These are phyloP conservation scores for Congeria kusceri DNA, from an alignment of 2,888 invertebrate species.

Conservation along the genomic window DNA sequence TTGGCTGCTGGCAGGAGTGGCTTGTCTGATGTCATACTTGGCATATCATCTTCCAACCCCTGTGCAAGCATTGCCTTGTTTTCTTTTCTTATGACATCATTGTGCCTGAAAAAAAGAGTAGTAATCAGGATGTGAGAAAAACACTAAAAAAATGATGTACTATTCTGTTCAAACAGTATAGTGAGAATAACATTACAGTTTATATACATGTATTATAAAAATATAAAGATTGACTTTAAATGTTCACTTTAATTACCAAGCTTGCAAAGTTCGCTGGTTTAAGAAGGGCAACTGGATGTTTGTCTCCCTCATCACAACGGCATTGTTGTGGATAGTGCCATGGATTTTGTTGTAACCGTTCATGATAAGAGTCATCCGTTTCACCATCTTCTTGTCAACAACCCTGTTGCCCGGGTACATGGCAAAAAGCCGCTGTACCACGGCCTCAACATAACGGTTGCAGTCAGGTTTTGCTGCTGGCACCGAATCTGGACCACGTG, in stretches of 20 bases:
- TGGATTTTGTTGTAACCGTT: constrained; percentile 18
- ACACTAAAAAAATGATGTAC: neutral
- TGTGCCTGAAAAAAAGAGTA: constrained; percentile 6
- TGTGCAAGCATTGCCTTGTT: constrained; percentile 5
- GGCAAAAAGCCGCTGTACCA: too few relatives aligned
- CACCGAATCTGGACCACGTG: too few relatives aligned
- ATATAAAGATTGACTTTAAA: too few relatives aligned
- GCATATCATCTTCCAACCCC: constrained; percentile 2
- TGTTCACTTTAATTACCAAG: constrained; percentile 15
- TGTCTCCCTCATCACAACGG: constrained; percentile 13
- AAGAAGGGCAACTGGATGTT: constrained; percentile 17
- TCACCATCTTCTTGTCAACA: neutral
- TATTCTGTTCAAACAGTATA: neutral
- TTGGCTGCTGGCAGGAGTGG: too few relatives aligned
- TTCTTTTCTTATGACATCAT: neutral
- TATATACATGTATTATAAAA: too few relatives aligned
- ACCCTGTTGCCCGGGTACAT: too few relatives aligned
- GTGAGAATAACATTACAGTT: too few relatives aligned
- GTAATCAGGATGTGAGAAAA: neutral
- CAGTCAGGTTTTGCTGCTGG: too few relatives aligned
- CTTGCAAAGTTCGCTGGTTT: constrained; percentile 11
- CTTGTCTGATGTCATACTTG: neutral
- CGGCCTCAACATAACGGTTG: too few relatives aligned
- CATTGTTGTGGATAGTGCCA: constrained; percentile 12
- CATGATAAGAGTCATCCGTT: constrained; percentile 15